Evolutionary conservation across 2,797 vertebrate genomes (phyloP), one percentile per base, ranked within the genome.

Genomic region (Catharus ustulatus): DNA sequence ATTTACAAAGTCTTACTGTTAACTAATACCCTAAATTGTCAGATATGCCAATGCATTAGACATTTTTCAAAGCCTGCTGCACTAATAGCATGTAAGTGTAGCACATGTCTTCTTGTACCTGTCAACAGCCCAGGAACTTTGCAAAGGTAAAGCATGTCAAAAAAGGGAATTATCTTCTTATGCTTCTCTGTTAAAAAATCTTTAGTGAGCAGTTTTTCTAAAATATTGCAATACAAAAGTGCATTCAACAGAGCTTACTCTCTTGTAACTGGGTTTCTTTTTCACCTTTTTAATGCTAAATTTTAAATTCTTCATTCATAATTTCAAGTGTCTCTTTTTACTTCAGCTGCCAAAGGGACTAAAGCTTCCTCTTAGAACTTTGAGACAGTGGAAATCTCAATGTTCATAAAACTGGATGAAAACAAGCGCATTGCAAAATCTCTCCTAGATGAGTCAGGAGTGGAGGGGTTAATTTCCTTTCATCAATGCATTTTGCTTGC

Each of bases 21-120:
- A 94, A 96, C 83, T 92, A 95, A 95, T 95, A 86, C 59, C 54
- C 42, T 34, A 77, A 93, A 81, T 88, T 93, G 95, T 95, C 96
- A 96, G 54, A 88, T 93, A 71, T 95, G 94, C 89, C 94, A 93
- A 93, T 90, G 84, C 40, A 57, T 87, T 66, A 91, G 94, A 94
- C 90, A 85, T 78, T 90, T 94, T 84, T 91, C 93, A 93, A 92
- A 90, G 72, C 57, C 83, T 76, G 21, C 69, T 84, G 88, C 75
- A 83, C 85, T 94, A 95, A 94, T 87, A 94, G 74, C 76, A 66
- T 93, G 93, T 91, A 92, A 89, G 89, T 5, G 8, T 58, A 93
- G 81, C 82, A 83, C 51, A 91, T 58, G 75, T 83, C 93, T 75
- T 84, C 1, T 71, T 93, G 92, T 91, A 90, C 57, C 87, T 94